phyloP scores from a whole-genome alignment of 1,140 invertebrate species.

The Asobara japonica region DNA sequence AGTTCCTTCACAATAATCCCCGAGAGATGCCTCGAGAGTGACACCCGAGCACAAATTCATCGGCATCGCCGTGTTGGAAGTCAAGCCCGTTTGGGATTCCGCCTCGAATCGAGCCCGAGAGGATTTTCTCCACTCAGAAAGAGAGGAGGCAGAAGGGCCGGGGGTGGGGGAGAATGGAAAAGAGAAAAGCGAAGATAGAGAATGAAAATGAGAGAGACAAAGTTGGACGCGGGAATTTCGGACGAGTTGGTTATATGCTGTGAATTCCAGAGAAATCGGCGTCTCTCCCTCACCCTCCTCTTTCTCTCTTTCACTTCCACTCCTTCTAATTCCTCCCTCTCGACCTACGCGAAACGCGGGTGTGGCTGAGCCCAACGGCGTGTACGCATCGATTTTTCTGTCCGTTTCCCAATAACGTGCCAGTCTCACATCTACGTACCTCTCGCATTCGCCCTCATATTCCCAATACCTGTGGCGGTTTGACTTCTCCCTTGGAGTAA shows the following conservation, averaged over 20 bases:
- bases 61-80: not conserved
- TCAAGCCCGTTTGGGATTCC: slow-evolving; percentile 11
- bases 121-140: slow-evolving; percentile 7
- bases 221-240: slow-evolving; percentile 13
- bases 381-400: slow-evolving; percentile 59
- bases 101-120: slow-evolving; percentile 8
- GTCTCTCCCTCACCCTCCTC: not conserved
- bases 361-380: slow-evolving; percentile 29
- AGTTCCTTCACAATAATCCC: not conserved
- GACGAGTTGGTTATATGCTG: not conserved
- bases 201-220: not conserved
- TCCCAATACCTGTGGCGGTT: not conserved
- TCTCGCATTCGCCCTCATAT: slow-evolving; percentile 20
- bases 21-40: not conserved
- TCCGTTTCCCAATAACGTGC: slow-evolving; percentile 59
- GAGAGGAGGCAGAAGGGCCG: not conserved
- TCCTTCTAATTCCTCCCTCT: not conserved
- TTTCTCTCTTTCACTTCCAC: slow-evolving; percentile 16
- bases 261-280: slow-evolving; percentile 20
- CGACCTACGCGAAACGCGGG: not conserved
- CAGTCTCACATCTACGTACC: slow-evolving; percentile 39
- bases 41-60: slow-evolving; percentile 8
- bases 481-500: not conserved
- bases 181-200: not conserved
- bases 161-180: not conserved